Base-by-base conservation (phyloP, 30 jellyfish, hydroid and myxozoan species). In the Mastigias papua region DNA sequence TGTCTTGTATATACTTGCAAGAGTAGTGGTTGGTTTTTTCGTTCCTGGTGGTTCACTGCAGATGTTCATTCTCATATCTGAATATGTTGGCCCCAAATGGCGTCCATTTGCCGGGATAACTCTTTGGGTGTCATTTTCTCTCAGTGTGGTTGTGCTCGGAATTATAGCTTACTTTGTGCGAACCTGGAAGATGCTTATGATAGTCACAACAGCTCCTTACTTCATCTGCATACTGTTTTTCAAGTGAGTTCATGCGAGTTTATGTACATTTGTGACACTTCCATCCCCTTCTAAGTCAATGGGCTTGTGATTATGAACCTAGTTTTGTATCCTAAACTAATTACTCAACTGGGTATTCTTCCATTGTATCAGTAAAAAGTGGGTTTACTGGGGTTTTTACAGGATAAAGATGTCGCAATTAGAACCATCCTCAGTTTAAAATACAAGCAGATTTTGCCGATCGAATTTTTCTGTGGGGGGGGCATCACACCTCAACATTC, bases 31-130 rank as follows among this genome's bases (percentile, higher is more conserved):
- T 62, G 98, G 98, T 48, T 76, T 93, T 76, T 88, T 93, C 95
- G 27, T 75, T 0, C 96, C 98, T 32, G 98, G 97, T 31, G 80
- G 66, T 28, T 11, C 69, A 25, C 88, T 88, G 8, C 98, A 81
- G 69, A 73, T 84, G 84, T 81, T 93, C 77, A 89, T 93, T 50
- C 37, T 93, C 61, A 46, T 78, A 21, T 68, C 96, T 8, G 98
- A 93, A 63, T 49, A 81, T 57, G 98, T 88, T 2, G 98, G 98
- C 71, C 89, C 92, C 60, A 82, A 84, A 67, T 69, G 86, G 71
- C 95, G 98, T 4, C 98, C 98, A 13, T 29, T 69, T 57, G 96
- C 98, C 34, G 98, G 98, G 21, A 82, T 77, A 19, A 69, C 91
- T 0, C 78, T 88, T 19, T 93, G 97, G 97, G 16, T 93, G 11